These are phyloP conservation scores for Acrocyrtus sp. DNA, from an alignment of 2,888 invertebrate species.

Conservation along the genomic window DNA sequence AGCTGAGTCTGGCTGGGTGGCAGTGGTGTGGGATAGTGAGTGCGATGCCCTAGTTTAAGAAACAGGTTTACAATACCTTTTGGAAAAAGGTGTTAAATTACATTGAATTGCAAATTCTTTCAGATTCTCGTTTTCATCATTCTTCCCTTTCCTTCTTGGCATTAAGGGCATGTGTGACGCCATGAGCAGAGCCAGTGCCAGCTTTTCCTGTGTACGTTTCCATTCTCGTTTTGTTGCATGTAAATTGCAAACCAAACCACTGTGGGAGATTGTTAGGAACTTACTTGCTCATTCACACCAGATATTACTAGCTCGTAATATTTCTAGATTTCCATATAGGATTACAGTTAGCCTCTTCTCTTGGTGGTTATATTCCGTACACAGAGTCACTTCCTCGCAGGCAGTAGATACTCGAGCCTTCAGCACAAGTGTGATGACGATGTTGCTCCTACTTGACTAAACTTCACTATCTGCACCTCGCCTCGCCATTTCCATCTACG, in stretches of 20 bases:
- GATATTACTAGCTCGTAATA: too few species aligned
- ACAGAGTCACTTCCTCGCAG: too few species aligned
- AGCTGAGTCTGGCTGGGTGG: not conserved
- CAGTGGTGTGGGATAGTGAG: not conserved
- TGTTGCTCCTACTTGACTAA: too few species aligned
- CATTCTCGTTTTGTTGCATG: constrained; percentile 12
- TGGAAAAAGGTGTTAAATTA: constrained; percentile 41
- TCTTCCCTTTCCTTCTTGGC: not conserved
- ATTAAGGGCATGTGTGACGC: not conserved
- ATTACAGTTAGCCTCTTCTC: too few species aligned
- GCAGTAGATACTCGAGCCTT: too few species aligned
- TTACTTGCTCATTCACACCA: constrained; percentile 4
- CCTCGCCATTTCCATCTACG: not conserved
- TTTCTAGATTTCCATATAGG: not conserved
- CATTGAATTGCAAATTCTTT: constrained; percentile 43
- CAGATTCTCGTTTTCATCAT: not conserved
- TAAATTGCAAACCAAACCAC: constrained; percentile 26
- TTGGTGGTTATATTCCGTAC: too few species aligned
- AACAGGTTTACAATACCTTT: constrained; percentile 42
- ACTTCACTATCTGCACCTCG: not conserved
- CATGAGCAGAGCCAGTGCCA: not conserved
- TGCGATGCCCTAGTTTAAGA: constrained; percentile 26
- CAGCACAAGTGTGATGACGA: not conserved
- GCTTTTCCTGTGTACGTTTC: not conserved
- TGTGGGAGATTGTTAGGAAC: not conserved